Conservation (phyloP, 2,113 vertebrate species). For the Campylomormyrus tamandua region DNA sequence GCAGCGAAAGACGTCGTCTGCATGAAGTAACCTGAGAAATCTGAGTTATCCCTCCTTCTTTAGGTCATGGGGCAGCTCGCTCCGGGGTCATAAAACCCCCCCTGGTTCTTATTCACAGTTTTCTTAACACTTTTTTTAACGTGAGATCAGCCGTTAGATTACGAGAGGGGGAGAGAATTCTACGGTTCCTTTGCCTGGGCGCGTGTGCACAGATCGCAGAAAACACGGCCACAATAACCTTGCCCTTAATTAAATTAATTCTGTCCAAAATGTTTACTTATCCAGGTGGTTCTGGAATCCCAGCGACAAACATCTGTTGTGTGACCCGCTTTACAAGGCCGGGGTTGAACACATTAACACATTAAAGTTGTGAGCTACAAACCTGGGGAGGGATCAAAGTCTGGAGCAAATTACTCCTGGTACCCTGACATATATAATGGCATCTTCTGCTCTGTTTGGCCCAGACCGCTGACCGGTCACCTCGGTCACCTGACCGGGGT, state of each 20-base stretch:
- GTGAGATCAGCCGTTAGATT: conserved; percentile 1
- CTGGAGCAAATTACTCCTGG: neutral
- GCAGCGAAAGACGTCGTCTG: neutral
- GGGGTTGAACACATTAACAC: neutral
- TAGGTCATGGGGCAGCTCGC: neutral
- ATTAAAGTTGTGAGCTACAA: neutral
- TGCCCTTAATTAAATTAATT: neutral
- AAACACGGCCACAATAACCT: neutral
- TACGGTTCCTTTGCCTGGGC: neutral
- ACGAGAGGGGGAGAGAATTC: neutral
- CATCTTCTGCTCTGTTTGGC: neutral
- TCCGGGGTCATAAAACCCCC: neutral
- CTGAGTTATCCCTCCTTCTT: neutral
- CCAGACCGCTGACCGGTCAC: neutral
- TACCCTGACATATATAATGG: neutral
- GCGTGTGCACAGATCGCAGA: neutral
- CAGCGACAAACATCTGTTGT: neutral
- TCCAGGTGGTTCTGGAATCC: neutral
- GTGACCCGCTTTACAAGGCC: neutral
- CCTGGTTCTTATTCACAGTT: neutral
- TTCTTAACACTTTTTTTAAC: neutral
- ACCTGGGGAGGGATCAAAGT: conserved; percentile 5
- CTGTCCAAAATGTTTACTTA: neutral
- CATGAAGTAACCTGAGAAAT: neutral
- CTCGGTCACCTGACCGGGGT: conserved; percentile 19